Conservation (phyloP, 30 jellyfish, hydroid and myxozoan species). For the Hydractinia echinata region DNA sequence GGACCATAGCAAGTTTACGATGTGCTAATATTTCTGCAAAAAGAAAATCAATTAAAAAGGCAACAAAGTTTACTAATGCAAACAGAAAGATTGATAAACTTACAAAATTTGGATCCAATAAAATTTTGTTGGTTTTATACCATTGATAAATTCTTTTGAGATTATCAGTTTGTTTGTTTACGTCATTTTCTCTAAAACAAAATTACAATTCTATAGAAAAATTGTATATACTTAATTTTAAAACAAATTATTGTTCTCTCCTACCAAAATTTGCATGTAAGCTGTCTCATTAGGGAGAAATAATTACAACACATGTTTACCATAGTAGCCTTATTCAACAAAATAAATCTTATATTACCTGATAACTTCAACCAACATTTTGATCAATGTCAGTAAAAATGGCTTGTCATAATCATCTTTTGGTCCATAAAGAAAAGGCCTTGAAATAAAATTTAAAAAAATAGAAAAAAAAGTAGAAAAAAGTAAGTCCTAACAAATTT, state of each 20-base stretch:
- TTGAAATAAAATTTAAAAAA: background rate
- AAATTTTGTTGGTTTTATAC: slow-evolving; percentile 45
- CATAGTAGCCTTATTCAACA: too few species aligned
- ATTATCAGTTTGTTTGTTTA: slow-evolving; percentile 43
- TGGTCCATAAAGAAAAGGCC: slow-evolving; percentile 57
- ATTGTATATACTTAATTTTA: too few species aligned
- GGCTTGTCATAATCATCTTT: slow-evolving; percentile 61
- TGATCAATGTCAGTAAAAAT: slow-evolving; percentile 42
- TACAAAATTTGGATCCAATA: slow-evolving; percentile 39
- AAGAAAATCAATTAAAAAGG: too few species aligned
- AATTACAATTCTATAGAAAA: background rate
- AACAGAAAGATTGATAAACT: background rate
- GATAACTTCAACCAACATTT: slow-evolving; percentile 47
- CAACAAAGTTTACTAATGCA: too few species aligned
- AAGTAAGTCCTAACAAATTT: background rate
- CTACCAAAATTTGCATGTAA: too few species aligned
- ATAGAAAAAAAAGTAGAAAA: background rate
- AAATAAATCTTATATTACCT: slow-evolving; percentile 15
- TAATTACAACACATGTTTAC: too few species aligned
- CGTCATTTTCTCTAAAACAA: slow-evolving; percentile 17
- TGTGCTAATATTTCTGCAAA: too few species aligned
- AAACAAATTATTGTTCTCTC: too few species aligned
- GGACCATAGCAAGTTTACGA: too few species aligned
- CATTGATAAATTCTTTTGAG: slow-evolving; percentile 62
- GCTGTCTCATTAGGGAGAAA: background rate